Base-by-base conservation (phyloP, 2,113 vertebrate genomes). In the Origma solitaria region DNA sequence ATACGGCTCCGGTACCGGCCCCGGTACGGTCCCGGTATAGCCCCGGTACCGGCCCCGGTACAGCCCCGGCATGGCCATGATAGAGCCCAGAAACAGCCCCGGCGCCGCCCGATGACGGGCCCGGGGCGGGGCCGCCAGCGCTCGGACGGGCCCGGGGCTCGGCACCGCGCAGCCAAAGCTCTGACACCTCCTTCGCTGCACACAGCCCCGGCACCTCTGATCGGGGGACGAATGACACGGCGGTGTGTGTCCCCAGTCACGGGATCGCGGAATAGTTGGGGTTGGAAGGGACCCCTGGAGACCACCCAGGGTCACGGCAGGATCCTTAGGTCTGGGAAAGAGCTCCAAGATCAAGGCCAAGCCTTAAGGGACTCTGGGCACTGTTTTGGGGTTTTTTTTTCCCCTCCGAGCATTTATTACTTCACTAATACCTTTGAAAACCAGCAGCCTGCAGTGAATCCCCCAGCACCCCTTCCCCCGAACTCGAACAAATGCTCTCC, bases 121-220 rank as follows among this genome's bases (percentile, higher is more conserved):
- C 35, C 73, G 56, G 73, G 84, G 84, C 84, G 84, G 84, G 28
- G 73, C 84, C 13, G 24, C 24, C n/a, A n/a, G 21, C 13, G 33
- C 33, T 57, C 56, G 22, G 84, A 78, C 84, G 84, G 10, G 10
- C 33, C 35, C 73, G 56, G 73, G 84, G 73, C 73, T 73, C 11
- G n/a, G 30, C 14, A n/a, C 18, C 28, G 27, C 45, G 1, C 25
- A 3, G 2, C n/a, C 22, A 0, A 4, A 15, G 65, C 22, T 4
- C n/a, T 1, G 30, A 6, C 8, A 15, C 3, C 19, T 23, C 8
- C 6, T 15, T 9, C 8, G 65, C n/a, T 11, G 2, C 17, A 3
- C 6, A 9, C 21, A 50, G 16, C 20, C 20, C 18, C n/a, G 7
- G 42, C 8, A 2, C 28, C 24, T 0, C 38, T 10, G 2, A 1